Conservation (phyloP, 53 echinoderm and acorn worm genomes). For the Zoroaster sp. region DNA sequence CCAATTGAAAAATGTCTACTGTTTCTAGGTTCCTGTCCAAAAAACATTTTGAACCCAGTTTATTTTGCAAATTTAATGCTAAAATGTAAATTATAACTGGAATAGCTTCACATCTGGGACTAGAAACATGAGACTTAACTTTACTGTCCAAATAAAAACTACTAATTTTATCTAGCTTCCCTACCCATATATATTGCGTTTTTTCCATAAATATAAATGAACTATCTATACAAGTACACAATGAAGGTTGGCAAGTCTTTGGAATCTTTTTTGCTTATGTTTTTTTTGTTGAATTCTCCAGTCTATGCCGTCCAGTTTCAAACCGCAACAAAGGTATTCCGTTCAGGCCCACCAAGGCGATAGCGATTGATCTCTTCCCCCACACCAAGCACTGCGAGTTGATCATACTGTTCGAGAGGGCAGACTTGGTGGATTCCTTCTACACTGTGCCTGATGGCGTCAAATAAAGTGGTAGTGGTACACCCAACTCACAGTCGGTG, state of each 20-base stretch:
- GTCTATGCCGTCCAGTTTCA: conserved; percentile 74
- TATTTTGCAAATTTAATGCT: no score
- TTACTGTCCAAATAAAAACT: no score
- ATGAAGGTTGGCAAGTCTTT: background rate
- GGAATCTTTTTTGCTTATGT: background rate
- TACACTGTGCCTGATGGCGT: background rate
- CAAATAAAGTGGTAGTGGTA: background rate
- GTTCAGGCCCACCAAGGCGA: conserved; percentile 68
- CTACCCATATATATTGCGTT: no score
- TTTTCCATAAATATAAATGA: background rate
- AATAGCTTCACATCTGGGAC: no score
- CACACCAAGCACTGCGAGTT: conserved; percentile 87
- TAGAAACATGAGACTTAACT: no score
- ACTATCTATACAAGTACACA: background rate
- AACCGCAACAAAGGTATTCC: conserved; percentile 76
- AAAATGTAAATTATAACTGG: no score
- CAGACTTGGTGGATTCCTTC: conserved; percentile 14
- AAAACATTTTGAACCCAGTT: no score
- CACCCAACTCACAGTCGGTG: no score
- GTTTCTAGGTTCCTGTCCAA: no score
- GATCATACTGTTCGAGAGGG: conserved; percentile 75
- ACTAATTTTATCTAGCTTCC: no score
- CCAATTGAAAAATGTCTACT: no score
- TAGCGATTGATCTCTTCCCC: conserved; percentile 85
- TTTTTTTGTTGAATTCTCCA: background rate